Evolutionary conservation across 92 coral and sea anemone species (phyloP).

Genomic region (Siderastrea radians): DNA sequence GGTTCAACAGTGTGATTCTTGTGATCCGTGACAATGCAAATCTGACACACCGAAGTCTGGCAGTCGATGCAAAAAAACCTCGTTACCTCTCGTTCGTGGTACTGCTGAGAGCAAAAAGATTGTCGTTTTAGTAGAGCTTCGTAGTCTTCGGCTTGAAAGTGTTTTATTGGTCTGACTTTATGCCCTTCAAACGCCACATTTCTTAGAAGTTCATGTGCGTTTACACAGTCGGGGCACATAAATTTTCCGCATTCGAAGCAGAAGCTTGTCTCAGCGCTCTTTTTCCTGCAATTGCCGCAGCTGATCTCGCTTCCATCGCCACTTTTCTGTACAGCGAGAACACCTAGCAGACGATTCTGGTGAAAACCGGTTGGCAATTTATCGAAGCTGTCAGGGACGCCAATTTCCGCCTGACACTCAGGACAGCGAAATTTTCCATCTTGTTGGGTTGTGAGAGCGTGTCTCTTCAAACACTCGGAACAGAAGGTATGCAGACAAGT

Average conservation of each 20-base stretch:
- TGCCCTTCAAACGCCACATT: conserved; percentile 19
- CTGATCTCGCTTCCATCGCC: conserved; percentile 28
- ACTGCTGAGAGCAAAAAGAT: conserved; percentile 25
- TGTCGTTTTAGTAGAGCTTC: conserved; percentile 21
- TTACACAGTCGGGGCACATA: conserved; percentile 45
- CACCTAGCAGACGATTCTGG: conserved; percentile 18
- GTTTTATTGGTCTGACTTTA: conserved; percentile 29
- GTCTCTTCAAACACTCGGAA: conserved; percentile 33
- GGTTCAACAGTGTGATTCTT: conserved; percentile 17
- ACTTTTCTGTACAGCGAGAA: conserved; percentile 8
- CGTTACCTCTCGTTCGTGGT: conserved; percentile 29
- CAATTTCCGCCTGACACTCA: conserved; percentile 10
- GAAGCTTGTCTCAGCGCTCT: conserved; percentile 38
- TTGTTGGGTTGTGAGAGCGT: conserved; percentile 13
- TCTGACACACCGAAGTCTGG: conserved; percentile 14
- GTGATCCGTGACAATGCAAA: conserved; percentile 2
- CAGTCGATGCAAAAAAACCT: conserved; percentile 18
- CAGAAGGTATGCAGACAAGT: conserved; percentile 60
- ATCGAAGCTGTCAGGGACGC: conserved; percentile 27
- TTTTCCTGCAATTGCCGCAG: conserved; percentile 28
- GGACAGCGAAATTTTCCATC: conserved; percentile 21
- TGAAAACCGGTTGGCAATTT: conserved; percentile 23
- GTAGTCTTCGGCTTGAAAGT: conserved; percentile 36
- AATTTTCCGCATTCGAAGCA: conserved; percentile 57
- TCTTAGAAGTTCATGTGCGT: conserved; percentile 48